Conservation (phyloP, 2,113 vertebrate species). For the Tychaedon coryphoeus region DNA sequence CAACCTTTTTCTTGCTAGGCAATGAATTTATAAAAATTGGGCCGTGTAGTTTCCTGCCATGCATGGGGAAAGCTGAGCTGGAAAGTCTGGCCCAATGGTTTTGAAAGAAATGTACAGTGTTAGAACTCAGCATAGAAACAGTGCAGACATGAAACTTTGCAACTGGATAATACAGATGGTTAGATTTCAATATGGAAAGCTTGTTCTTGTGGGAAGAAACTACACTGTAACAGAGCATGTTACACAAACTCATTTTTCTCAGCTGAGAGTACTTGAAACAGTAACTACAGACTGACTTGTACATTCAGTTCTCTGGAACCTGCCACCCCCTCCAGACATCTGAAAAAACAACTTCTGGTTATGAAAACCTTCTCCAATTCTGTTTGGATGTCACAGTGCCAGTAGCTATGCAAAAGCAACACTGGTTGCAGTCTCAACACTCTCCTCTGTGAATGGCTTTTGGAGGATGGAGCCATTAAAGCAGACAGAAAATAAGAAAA, state of each 20-base stretch:
- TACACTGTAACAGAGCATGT: neutral
- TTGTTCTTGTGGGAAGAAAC: neutral
- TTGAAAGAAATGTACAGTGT: slow-evolving; percentile 7
- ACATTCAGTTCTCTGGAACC: neutral
- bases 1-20: neutral
- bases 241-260: neutral
- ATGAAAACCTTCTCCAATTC: neutral
- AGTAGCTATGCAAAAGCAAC: neutral
- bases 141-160: neutral
- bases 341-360: neutral
- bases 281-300: neutral
- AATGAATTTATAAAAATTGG: slow-evolving; percentile 9
- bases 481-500: neutral
- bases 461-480: neutral
- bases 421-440: neutral
- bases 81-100: neutral
- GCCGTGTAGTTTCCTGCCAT: neutral
- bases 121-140: slow-evolving; percentile 33
- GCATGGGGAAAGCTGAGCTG: slow-evolving; percentile 23
- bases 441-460: neutral
- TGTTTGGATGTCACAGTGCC: neutral
- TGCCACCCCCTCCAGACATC: neutral
- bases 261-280: neutral
- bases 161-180: neutral
- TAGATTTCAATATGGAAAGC: slow-evolving; percentile 24